These are phyloP conservation scores for Manis pentadactyla DNA, from an alignment of 2,797 vertebrate genomes.

Conservation along the genomic window DNA sequence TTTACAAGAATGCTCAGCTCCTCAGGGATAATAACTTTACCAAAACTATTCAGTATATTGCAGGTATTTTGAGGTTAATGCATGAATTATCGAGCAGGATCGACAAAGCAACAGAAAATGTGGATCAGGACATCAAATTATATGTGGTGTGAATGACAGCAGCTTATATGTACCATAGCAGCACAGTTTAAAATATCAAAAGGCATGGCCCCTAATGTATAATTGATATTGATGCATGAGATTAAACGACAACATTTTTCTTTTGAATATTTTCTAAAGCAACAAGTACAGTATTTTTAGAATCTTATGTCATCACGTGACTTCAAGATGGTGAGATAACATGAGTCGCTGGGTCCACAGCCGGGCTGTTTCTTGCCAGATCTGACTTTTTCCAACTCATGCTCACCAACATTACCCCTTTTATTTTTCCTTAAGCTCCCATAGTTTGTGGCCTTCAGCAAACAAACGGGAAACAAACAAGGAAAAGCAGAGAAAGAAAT, in stretches of 20 bases:
- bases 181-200: too few relatives aligned
- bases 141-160: accelerated
- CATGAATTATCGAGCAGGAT: neutral
- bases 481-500: neutral
- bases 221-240: accelerated
- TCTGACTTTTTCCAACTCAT: neutral
- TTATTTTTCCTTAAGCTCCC: too few relatives aligned
- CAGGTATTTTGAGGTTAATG: accelerated
- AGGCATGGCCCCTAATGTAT: accelerated
- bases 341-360: neutral
- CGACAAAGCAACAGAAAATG: neutral
- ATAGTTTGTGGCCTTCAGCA: neutral
- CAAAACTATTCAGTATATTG: accelerated
- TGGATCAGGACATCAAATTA: accelerated
- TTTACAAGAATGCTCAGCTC: neutral
- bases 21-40: neutral
- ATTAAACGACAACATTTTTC: too few relatives aligned
- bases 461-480: neutral
- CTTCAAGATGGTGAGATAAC: neutral
- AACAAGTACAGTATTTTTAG: neutral
- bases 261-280: neutral
- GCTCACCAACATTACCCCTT: neutral
- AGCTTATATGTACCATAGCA: accelerated
- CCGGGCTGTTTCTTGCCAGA: too few relatives aligned
- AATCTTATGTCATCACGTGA: neutral